These are phyloP conservation scores for Flexamia atlantica DNA, from an alignment of 2,888 invertebrate genomes.

Conservation along the genomic window DNA sequence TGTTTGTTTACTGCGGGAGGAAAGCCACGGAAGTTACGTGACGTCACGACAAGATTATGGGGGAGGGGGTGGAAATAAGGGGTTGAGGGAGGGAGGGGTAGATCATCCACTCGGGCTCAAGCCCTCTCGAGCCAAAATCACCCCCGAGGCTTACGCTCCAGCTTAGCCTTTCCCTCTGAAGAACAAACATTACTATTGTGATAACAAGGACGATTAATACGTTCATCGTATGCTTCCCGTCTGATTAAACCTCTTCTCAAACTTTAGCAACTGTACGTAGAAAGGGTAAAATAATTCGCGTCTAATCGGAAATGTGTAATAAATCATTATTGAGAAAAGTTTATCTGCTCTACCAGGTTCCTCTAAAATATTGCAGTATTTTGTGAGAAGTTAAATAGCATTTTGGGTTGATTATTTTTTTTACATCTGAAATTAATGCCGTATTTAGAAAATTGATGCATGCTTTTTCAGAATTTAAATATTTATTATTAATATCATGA, in stretches of 20 bases:
- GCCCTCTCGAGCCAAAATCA: slow-evolving; percentile 37
- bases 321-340: no score
- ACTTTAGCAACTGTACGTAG: no score
- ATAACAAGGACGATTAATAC: neutral
- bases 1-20: slow-evolving; percentile 22
- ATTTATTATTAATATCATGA: no score
- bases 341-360: no score
- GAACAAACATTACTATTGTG: slow-evolving; percentile 23
- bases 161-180: neutral
- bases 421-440: no score
- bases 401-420: no score
- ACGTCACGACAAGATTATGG: neutral
- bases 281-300: no score
- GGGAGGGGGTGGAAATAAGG: neutral
- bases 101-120: slow-evolving; percentile 8
- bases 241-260: neutral
- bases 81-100: neutral
- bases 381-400: no score
- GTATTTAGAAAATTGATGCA: no score
- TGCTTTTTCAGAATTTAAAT: no score
- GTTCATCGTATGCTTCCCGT: neutral
- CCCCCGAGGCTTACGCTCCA: neutral
- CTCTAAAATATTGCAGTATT: no score
- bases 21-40: slow-evolving; percentile 12
- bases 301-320: no score